Percentiles rank a stretch among this genome's conserved stretches.
phyloP scores from a whole-genome alignment of 1,140 invertebrate species.

The Ephestia elutella region DNA sequence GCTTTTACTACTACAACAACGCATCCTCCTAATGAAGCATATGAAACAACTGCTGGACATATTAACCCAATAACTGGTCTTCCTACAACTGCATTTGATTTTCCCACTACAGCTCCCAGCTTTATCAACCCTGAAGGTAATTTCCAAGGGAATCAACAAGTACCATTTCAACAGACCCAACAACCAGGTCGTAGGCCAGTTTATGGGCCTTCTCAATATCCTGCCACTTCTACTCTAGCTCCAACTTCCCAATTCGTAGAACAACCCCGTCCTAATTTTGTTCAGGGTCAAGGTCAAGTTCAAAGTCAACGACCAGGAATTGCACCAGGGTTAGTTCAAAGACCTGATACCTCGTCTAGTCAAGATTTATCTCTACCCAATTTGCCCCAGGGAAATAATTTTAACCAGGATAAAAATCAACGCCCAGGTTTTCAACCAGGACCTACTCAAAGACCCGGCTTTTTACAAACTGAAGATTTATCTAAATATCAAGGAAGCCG shows the following conservation, averaged over 20 bases:
- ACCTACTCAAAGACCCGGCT: background rate
- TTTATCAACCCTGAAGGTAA: background rate
- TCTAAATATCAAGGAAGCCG: background rate
- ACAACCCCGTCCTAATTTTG: background rate
- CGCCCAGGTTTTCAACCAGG: background rate
- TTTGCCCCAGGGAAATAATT: background rate
- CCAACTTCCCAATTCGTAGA: background rate
- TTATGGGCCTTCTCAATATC: background rate
- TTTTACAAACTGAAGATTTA: background rate
- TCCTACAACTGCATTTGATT: background rate
- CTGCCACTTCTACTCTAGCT: background rate
- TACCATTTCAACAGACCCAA: background rate
- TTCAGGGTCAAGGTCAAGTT: background rate
- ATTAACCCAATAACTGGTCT: constrained; percentile 11
- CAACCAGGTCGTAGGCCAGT: background rate
- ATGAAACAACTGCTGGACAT: constrained; percentile 9
- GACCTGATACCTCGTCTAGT: background rate
- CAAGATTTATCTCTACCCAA: background rate
- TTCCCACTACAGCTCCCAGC: background rate
- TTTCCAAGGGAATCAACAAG: background rate
- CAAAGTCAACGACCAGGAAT: background rate
- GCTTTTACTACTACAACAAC: constrained; percentile 33
- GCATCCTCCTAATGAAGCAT: constrained; percentile 16
- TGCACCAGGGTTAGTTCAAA: background rate
- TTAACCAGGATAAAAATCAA: background rate